phyloP scores from a whole-genome alignment of 2,888 invertebrate genomes.

The Antheraea assamensis region DNA sequence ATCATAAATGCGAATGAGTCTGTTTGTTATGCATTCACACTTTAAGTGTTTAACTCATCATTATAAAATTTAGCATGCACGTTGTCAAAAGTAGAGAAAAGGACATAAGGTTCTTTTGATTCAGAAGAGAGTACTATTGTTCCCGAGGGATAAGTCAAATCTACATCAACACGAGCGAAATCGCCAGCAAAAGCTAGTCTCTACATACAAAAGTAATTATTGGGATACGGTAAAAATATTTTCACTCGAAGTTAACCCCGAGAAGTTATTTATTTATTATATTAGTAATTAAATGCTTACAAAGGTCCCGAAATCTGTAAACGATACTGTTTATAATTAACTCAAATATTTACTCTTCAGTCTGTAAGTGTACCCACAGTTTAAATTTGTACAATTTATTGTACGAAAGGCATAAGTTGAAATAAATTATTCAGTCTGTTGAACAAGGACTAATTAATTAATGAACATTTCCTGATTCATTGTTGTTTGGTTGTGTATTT shows the following conservation, averaged over 20 bases:
- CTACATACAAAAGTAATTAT: slow-evolving; percentile 26
- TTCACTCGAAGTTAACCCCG: background rate
- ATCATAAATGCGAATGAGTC: too few relatives aligned
- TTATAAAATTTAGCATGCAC: too few relatives aligned
- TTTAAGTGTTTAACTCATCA: too few relatives aligned
- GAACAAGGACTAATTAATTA: slow-evolving; percentile 45
- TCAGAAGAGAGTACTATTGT: too few relatives aligned
- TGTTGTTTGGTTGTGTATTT: slow-evolving; percentile 24
- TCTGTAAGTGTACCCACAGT: background rate
- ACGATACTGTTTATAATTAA: background rate
- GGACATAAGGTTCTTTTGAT: too few relatives aligned
- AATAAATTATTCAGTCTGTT: slow-evolving; percentile 36
- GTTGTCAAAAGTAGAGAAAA: too few relatives aligned
- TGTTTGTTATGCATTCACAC: too few relatives aligned
- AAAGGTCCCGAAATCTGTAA: background rate
- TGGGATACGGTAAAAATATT: background rate
- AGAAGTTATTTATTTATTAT: background rate
- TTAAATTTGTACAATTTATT: slow-evolving; percentile 23
- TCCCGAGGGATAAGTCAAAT: too few relatives aligned
- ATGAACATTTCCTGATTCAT: slow-evolving; percentile 28
- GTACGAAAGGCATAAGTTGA: slow-evolving; percentile 26
- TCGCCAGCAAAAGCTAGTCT: slow-evolving; percentile 25
- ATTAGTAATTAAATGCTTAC: background rate
- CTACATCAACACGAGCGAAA: too few relatives aligned
- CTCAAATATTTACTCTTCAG: background rate